Evolutionary conservation across 2,888 invertebrate species (phyloP), one percentile per base, ranked within the genome.

Genomic region (Orchestes rusci): DNA sequence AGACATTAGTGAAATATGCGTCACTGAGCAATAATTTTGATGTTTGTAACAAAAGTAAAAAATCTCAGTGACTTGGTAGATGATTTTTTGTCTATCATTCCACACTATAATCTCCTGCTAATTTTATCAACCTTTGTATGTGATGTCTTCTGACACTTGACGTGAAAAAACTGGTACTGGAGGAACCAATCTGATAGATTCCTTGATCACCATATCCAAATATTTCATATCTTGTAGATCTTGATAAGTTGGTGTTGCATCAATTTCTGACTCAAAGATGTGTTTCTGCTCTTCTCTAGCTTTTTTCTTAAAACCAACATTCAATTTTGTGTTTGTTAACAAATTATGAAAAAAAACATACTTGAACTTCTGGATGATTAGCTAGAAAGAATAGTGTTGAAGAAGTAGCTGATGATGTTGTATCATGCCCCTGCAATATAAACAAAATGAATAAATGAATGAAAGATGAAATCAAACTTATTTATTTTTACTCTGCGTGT

Each of bases 181-280:
- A 1, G 77, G 73, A 61, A 73, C 74, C 5, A 76, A 53, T 37
- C 77, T 66, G 12, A 76, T 55, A 0, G 70, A 65, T 61, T 78
- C 78, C 54, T 77, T 77, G 20, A 77, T 70, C 1, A 76, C 72
- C 30, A 74, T 67, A 52, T 77, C 76, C 39, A 77, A 60, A 59
- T 76, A 77, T 28, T 62, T 57, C 16, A 71, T 42, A 43, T 70
- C 61, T 49, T 66, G 61, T 40, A 65, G 47, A 29, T 58, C 45
- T 12, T 51, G 45, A 35, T 51, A 32, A 1, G 60, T 65, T 4
- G n/a, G n/a, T n/a, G n/a, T n/a, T n/a, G n/a, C n/a, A n/a, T n/a
- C n/a, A n/a, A n/a, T n/a, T n/a, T n/a, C n/a, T n/a, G 3, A 3
- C 0, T 58, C 62, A 34, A 70, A 66, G 20, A 68, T 59, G 7